Percentiles rank a stretch among this genome's conserved stretches.
Conservation (phyloP, 2,888 invertebrate species). For the Chaetogeoica ovagalla region DNA sequence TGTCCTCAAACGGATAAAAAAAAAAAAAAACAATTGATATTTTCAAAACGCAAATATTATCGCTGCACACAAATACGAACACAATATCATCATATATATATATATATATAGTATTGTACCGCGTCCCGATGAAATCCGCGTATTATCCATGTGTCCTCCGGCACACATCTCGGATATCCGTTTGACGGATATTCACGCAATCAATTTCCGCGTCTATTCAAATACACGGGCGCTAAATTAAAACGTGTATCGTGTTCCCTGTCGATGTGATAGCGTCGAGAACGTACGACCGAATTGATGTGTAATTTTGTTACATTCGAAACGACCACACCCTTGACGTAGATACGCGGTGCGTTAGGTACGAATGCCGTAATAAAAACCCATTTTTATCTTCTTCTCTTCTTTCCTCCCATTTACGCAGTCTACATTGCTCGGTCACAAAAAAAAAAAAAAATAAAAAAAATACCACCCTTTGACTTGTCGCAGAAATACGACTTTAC, state of each 20-base stretch:
- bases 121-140: neutral
- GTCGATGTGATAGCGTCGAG: conserved; percentile 1
- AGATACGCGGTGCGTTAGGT: neutral
- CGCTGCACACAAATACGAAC: no score
- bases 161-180: conserved; percentile 5
- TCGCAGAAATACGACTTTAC: neutral
- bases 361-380: neutral
- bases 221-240: conserved; percentile 38
- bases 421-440: neutral
- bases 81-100: no score
- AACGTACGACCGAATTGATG: conserved; percentile 13
- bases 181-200: conserved; percentile 30
- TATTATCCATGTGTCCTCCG: neutral
- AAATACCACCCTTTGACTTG: conserved; percentile 19
- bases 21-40: no score
- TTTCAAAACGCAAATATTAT: no score
- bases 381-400: neutral
- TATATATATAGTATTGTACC: neutral
- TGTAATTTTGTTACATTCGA: conserved; percentile 28
- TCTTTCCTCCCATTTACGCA: neutral
- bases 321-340: conserved; percentile 31
- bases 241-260: conserved; percentile 49
- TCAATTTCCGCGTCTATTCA: conserved; percentile 43
- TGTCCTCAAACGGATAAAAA: no score
- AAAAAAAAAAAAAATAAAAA: neutral